Evolutionary conservation across 2,888 invertebrate genomes (phyloP).

Genomic region (Synergus japonicus): DNA sequence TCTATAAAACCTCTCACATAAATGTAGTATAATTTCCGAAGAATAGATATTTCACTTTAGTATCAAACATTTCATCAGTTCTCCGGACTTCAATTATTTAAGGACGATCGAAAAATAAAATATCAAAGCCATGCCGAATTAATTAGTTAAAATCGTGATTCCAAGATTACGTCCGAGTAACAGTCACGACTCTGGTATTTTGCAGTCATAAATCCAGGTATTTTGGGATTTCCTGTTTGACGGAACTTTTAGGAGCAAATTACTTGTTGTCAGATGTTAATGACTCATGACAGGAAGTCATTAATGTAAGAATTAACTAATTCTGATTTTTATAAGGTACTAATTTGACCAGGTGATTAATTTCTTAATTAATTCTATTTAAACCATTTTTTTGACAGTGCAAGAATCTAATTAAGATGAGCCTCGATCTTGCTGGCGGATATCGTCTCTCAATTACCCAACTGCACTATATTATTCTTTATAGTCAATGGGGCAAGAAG

Average conservation of each 20-base stretch:
- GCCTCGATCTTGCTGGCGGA: conserved; percentile 14
- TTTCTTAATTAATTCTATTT: neutral
- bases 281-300: neutral
- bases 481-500: conserved; percentile 43
- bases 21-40: conserved; percentile 14
- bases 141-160: neutral
- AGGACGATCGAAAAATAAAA: conserved; percentile 1
- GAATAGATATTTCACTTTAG: conserved; percentile 15
- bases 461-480: conserved; percentile 36
- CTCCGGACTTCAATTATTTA: neutral
- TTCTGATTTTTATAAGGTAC: neutral
- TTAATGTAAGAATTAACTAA: neutral
- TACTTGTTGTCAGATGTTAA: neutral
- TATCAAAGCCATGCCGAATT: conserved; percentile 7
- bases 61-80: conserved; percentile 1
- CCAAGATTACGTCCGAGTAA: neutral
- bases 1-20: conserved; percentile 22
- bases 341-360: neutral
- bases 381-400: conserved; percentile 6
- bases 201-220: conserved; percentile 4
- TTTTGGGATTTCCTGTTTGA: conserved; percentile 11
- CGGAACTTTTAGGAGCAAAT: neutral
- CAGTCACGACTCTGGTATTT: conserved; percentile 9
- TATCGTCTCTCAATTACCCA: conserved; percentile 37
- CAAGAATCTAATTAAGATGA: conserved; percentile 29